Percentiles rank a stretch among this genome's conserved stretches.
Conservation (phyloP, 2,888 invertebrate species). For the Sericinus montela region DNA sequence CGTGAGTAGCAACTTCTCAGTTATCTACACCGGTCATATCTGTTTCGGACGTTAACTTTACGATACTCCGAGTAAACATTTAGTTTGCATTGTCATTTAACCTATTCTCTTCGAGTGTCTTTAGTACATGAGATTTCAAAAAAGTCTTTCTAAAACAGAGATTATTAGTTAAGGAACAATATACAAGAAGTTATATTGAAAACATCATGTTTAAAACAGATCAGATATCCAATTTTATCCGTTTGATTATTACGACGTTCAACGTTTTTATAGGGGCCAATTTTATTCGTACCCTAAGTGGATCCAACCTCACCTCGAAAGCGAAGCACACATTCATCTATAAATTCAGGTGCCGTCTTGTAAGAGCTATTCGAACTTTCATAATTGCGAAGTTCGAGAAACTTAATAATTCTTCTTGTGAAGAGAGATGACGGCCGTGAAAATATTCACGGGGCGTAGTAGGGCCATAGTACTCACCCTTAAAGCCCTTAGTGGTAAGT, state of each 20-base stretch:
- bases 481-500: constrained; percentile 42
- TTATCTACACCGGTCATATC: constrained; percentile 59
- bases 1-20: constrained; percentile 40
- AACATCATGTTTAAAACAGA: constrained; percentile 26
- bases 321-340: constrained; percentile 72
- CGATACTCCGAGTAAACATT: constrained; percentile 15
- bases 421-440: constrained; percentile 74
- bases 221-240: constrained; percentile 35
- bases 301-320: constrained; percentile 44
- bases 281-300: constrained; percentile 39
- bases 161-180: no score
- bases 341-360: constrained; percentile 77
- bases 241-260: constrained; percentile 31
- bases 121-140: no score
- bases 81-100: constrained; percentile 28
- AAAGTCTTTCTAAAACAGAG: no score
- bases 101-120: constrained; percentile 29
- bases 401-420: constrained; percentile 79
- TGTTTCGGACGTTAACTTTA: constrained; percentile 57
- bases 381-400: constrained; percentile 78
- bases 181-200: constrained; percentile 22
- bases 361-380: constrained; percentile 78
- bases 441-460: constrained; percentile 76
- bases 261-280: constrained; percentile 32
- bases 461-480: constrained; percentile 54